Evolutionary conservation across 2,113 vertebrate species (phyloP).

Genomic region (Phodopus roborovskii): DNA sequence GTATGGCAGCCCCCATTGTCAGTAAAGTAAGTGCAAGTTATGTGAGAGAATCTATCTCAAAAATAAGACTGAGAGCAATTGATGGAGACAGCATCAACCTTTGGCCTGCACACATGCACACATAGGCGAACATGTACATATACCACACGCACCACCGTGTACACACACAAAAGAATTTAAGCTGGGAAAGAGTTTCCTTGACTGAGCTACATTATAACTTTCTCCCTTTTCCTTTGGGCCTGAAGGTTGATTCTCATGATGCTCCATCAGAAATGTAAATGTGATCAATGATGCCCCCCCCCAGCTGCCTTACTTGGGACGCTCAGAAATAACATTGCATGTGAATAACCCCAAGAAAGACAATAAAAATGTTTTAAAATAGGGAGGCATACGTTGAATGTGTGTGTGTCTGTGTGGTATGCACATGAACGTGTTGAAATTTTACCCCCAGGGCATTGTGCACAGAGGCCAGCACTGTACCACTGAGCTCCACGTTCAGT

Average conservation of each 20-base stretch:
- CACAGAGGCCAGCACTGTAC: not conserved
- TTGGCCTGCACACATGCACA: not conserved
- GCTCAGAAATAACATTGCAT: not conserved
- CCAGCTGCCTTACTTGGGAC: not conserved
- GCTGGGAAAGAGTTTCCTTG: not conserved
- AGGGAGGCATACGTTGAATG: not conserved
- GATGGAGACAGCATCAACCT: not conserved
- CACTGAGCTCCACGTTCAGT: not conserved
- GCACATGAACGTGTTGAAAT: not conserved
- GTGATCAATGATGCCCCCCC: not conserved
- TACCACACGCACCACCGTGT: too few relatives aligned
- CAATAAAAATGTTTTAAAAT: not conserved
- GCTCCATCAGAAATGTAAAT: not conserved
- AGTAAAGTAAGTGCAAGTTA: not conserved
- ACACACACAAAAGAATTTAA: not conserved
- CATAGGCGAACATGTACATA: not conserved
- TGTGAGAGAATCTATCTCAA: not conserved
- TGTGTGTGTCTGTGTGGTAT: not conserved
- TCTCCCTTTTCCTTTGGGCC: not conserved
- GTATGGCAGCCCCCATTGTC: not conserved
- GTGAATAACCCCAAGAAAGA: not conserved
- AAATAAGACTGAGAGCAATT: not conserved
- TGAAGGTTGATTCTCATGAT: not conserved
- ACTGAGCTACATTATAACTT: not conserved
- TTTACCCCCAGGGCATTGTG: not conserved